These are phyloP conservation scores for Agrochola lota DNA, from an alignment of 2,888 invertebrate species.

Conservation along the genomic window DNA sequence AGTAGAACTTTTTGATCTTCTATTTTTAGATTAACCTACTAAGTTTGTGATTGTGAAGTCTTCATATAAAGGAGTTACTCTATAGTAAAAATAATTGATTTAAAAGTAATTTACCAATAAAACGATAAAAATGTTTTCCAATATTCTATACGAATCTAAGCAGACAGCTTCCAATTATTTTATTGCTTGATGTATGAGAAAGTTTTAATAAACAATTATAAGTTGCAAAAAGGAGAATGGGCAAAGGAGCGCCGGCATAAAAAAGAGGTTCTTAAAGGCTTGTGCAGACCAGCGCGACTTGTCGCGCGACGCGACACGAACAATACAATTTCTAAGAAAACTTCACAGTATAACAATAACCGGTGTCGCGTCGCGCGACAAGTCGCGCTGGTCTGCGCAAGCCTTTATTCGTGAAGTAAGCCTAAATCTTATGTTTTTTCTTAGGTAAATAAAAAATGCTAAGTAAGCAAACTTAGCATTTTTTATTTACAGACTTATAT, in stretches of 20 bases:
- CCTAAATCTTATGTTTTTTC: not conserved
- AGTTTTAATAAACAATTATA: slow-evolving; percentile 61
- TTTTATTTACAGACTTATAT: not conserved
- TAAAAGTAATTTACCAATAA: not conserved
- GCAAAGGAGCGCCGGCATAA: slow-evolving; percentile 25
- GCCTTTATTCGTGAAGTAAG: not conserved
- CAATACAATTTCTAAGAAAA: too few species aligned
- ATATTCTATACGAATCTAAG: not conserved
- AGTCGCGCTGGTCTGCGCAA: too few species aligned
- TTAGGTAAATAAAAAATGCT: too few species aligned
- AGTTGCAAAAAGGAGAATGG: slow-evolving; percentile 38
- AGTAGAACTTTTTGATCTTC: not conserved
- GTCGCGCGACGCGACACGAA: too few species aligned
- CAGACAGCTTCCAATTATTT: slow-evolving; percentile 26
- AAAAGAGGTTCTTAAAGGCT: too few species aligned
- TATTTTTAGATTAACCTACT: not conserved
- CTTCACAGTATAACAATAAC: too few species aligned
- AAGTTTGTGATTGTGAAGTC: not conserved
- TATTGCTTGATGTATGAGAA: slow-evolving; percentile 42
- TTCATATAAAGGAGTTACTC: not conserved
- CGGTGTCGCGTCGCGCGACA: too few species aligned
- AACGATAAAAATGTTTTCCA: not conserved
- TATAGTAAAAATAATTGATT: slow-evolving; percentile 11
- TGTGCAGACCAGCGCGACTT: too few species aligned
- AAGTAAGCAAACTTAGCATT: too few species aligned